A percentile compares a stretch with the other conserved stretches of the same genome.
These are phyloP conservation scores for Mellilla xanthometata DNA, from an alignment of 2,888 invertebrate genomes.

Conservation along the genomic window DNA sequence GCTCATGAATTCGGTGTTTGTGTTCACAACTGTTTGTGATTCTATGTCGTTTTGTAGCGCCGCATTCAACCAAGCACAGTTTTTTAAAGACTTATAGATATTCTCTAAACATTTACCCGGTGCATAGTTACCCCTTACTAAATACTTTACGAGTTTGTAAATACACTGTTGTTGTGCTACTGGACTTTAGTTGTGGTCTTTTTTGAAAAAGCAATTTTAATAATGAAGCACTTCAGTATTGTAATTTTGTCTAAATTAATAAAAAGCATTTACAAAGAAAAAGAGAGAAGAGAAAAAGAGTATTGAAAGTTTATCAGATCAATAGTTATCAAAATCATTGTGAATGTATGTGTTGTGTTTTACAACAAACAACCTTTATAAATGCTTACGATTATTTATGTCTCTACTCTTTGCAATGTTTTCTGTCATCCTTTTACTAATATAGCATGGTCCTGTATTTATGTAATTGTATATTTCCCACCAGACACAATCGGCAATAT, in stretches of 20 bases:
- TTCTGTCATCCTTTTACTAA: slow-evolving; percentile 58
- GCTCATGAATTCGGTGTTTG: too few relatives aligned
- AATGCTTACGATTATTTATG: slow-evolving; percentile 37
- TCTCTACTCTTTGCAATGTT: slow-evolving; percentile 79
- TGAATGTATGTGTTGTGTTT: too few relatives aligned
- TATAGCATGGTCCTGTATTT: slow-evolving; percentile 45
- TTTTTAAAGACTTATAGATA: slow-evolving; percentile 6
- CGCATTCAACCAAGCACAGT: slow-evolving; percentile 32
- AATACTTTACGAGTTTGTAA: slow-evolving; percentile 19
- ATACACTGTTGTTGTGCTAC: slow-evolving; percentile 26
- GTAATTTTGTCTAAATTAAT: slow-evolving; percentile 5
- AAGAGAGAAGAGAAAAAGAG: too few relatives aligned
- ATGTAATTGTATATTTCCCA: slow-evolving; percentile 26
- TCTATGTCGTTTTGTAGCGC: slow-evolving; percentile 44
- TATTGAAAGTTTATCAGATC: too few relatives aligned
- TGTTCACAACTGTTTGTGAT: slow-evolving; percentile 30
- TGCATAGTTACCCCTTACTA: not conserved
- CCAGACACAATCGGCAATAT: slow-evolving; percentile 37
- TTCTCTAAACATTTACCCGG: not conserved
- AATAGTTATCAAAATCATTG: too few relatives aligned
- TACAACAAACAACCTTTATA: slow-evolving; percentile 38
- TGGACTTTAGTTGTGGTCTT: slow-evolving; percentile 33
- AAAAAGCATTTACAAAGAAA: slow-evolving; percentile 40
- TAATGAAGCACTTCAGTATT: slow-evolving; percentile 23
- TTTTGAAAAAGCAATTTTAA: slow-evolving; percentile 21